phyloP scores from a whole-genome alignment of 2,113 vertebrate species.

The Lynx canadensis region DNA sequence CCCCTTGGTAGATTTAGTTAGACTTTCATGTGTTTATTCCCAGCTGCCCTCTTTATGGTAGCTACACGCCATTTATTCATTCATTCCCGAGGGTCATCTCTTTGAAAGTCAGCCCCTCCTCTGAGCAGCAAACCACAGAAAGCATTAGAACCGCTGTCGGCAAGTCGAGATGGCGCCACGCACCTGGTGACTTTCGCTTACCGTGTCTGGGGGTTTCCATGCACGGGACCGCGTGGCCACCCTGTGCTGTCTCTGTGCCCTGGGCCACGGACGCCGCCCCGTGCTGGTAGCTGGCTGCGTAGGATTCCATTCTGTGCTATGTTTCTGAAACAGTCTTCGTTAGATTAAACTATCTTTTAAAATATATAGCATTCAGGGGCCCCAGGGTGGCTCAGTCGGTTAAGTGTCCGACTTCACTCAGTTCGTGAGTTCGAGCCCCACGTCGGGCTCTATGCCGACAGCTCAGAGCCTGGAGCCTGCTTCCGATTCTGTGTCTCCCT shows the following conservation, averaged over 20 bases:
- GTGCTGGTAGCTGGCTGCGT: not conserved
- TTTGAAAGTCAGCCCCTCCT: not conserved
- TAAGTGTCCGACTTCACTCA: no score
- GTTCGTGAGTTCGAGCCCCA: no score
- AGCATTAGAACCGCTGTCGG: fast-evolving
- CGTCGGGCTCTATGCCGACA: fast-evolving
- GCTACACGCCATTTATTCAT: no score
- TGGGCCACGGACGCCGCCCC: not conserved
- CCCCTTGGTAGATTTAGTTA: fast-evolving
- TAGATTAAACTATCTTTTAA: not conserved
- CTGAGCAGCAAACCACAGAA: fast-evolving
- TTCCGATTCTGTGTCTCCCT: no score
- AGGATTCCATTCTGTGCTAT: not conserved
- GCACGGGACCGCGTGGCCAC: fast-evolving
- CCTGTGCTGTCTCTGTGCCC: no score
- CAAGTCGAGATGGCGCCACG: fast-evolving
- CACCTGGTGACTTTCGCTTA: fast-evolving
- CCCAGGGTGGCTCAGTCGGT: no score
- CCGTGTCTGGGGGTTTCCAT: fast-evolving
- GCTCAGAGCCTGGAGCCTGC: no score
- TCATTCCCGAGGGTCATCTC: not conserved
- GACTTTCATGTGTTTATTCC: fast-evolving
- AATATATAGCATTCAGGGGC: not conserved
- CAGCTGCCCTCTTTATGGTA: not conserved
- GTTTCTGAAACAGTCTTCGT: not conserved